Evolutionary conservation across 2,888 invertebrate genomes (phyloP), one percentile per base, ranked within the genome.

Genomic region (Amphipyra berbera): DNA sequence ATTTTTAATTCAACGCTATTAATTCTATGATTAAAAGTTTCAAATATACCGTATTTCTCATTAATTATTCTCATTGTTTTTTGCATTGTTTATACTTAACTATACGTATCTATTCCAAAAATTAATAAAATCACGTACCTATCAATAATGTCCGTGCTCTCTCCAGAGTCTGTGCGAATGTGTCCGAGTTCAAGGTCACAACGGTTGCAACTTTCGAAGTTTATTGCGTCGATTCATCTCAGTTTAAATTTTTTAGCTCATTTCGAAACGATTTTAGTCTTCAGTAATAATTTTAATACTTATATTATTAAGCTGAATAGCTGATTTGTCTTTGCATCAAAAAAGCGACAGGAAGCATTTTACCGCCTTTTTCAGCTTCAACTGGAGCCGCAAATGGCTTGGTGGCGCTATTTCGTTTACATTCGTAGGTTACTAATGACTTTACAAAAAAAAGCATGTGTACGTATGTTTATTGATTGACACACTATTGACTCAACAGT

Each of bases 151-250:
- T 69, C 12, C 14, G 37, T 14, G 27, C 27, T 42, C 35, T 33
- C 30, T 30, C 10, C 41, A 37, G 50, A 56, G 37, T 15, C 45
- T 35, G 41, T 49, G 27, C 40, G 54, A 12, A 2, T 13, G 6
- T 8, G 7, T 10, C 10, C 2, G 55, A 60, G 72, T 71, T 69
- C 69, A 69, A 69, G 69, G 69, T 71, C 61, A 61, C 10, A 6
- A n/a, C 21, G 30, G 30, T 47, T 66, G 69, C 41, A 61, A 52
- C 9, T 47, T 59, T 50, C 30, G 35, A 46, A 60, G 21, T 10
- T 50, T 40, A 58, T 46, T 21, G 41, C 21, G 40, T 14, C 9
- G 37, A 46, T 12, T 42, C 13, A 1, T 15, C 35, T 14, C 33
- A 38, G 7, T 30, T 30, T 30, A 4, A 30, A 30, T 1, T 30